phyloP scores from a whole-genome alignment of 2,797 vertebrate genomes.

The Meriones psammophilus region DNA sequence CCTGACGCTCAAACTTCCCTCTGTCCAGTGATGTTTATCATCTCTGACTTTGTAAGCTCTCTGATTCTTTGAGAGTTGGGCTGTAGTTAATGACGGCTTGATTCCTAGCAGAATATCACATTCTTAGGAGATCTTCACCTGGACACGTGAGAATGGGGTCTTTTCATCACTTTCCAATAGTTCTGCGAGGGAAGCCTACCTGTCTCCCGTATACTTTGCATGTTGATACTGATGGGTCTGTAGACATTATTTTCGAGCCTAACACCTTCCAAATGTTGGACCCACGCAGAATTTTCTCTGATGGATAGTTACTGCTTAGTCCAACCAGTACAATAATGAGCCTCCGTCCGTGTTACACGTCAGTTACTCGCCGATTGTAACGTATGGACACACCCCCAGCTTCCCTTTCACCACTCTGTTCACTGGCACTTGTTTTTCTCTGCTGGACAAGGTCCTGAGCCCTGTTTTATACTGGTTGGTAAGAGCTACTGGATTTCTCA shows the following conservation, averaged over 20 bases:
- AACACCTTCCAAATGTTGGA: conserved; percentile 46
- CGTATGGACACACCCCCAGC: background rate
- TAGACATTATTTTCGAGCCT: conserved; percentile 64
- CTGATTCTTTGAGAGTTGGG: background rate
- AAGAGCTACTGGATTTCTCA: background rate
- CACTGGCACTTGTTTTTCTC: background rate
- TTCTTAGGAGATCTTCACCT: conserved; percentile 53
- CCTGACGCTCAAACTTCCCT: background rate
- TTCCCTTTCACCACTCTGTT: background rate
- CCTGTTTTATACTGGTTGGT: conserved; percentile 33
- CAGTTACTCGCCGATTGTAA: background rate
- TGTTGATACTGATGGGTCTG: conserved; percentile 49
- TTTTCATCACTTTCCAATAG: conserved; percentile 73
- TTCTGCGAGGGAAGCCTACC: conserved; percentile 64
- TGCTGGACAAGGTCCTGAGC: conserved; percentile 47
- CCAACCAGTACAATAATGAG: conserved; percentile 15
- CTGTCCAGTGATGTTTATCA: background rate
- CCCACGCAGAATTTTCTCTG: conserved; percentile 33
- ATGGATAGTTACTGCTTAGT: background rate
- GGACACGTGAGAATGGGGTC: conserved; percentile 55
- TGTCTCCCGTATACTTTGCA: conserved; percentile 54
- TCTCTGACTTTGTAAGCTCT: background rate
- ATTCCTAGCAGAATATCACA: conserved; percentile 15
- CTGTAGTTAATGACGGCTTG: conserved; percentile 49
- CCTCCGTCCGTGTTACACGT: background rate